Evolutionary conservation across 1,140 invertebrate genomes (phyloP), one percentile per base, ranked within the genome.

Genomic region (Bombus confusus): DNA sequence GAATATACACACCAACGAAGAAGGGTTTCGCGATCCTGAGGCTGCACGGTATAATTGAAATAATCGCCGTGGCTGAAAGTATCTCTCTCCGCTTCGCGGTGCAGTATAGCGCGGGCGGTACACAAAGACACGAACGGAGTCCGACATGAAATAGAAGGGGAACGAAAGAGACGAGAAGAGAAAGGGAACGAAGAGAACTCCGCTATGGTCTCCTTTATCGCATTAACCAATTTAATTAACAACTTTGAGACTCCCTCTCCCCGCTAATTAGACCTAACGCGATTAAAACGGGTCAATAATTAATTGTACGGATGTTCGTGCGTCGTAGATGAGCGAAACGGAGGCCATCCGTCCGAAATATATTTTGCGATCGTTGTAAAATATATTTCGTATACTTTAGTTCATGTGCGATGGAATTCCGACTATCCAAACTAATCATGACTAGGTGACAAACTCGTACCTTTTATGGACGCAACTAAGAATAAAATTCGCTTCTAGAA

Each of bases 171-270:
- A 69, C 69, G 76, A 62, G 83, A 68, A 71, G 84, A 85, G 83
- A 89, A 68, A 89, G 74, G 86, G 90, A 89, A 64, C 76, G 43
- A 28, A 59, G 87, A 89, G 86, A 90, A 90, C 86, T 85, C 86
- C 77, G 73, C 43, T 66, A 59, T 88, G 86, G 80, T 90, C 89
- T 91, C 79, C 90, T 91, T 91, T 91, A 91, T 91, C 91, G 91
- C 83, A 91, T 92, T 92, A 91, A 92, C 90, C 87, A 92, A 92
- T 91, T 92, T 88, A 92, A 92, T 92, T 92, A 92, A 92, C 91
- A 92, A 92, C 86, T 92, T 87, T 87, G 86, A 90, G 91, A 92
- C 88, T 9, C 59, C 76, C 83, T 84, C 85, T 41, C 75, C n/a
- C 68, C 77, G 73, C 90, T 90, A 92, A 92, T 92, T 91, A 92